phyloP scores from a whole-genome alignment of 2,888 invertebrate species.

The Eupithecia subumbrata region DNA sequence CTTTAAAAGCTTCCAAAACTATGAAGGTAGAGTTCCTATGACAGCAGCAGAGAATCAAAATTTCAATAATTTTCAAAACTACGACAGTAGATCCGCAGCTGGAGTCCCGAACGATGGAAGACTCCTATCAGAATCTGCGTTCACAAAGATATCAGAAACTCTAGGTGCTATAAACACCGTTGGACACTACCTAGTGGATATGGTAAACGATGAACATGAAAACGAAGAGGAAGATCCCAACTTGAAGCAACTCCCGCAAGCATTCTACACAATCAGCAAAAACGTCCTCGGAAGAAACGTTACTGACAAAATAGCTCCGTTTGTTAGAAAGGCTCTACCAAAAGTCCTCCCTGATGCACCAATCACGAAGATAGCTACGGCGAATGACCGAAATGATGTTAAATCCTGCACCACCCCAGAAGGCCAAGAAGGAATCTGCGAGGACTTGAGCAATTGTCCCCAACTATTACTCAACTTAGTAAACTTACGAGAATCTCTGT shows the following conservation, averaged over 20 bases:
- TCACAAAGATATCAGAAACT: constrained; percentile 86
- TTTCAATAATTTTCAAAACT: constrained; percentile 31
- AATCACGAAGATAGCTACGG: constrained; percentile 73
- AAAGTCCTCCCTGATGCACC: constrained; percentile 75
- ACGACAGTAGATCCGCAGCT: constrained; percentile 37
- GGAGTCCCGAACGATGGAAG: constrained; percentile 74
- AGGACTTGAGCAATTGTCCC: constrained; percentile 95
- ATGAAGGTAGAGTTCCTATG: constrained; percentile 45
- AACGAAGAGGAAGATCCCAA: constrained; percentile 74
- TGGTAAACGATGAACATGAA: constrained; percentile 83
- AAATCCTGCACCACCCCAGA: constrained; percentile 92
- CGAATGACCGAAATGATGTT: constrained; percentile 80
- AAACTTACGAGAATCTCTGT: constrained; percentile 92
- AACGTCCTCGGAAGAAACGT: constrained; percentile 90
- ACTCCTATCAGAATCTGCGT: constrained; percentile 84
- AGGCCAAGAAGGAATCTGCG: constrained; percentile 91
- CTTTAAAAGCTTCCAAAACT: constrained; percentile 31
- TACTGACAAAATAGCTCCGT: constrained; percentile 91
- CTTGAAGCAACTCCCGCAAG: constrained; percentile 85
- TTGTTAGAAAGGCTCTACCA: constrained; percentile 81
- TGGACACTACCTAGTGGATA: constrained; percentile 92
- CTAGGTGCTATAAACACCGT: constrained; percentile 93
- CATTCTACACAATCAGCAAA: constrained; percentile 91
- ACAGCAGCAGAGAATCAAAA: constrained; percentile 22
- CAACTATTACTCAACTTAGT: constrained; percentile 91